Evolutionary conservation across 2,113 vertebrate species (phyloP).

Genomic region (Stercorarius parasiticus): DNA sequence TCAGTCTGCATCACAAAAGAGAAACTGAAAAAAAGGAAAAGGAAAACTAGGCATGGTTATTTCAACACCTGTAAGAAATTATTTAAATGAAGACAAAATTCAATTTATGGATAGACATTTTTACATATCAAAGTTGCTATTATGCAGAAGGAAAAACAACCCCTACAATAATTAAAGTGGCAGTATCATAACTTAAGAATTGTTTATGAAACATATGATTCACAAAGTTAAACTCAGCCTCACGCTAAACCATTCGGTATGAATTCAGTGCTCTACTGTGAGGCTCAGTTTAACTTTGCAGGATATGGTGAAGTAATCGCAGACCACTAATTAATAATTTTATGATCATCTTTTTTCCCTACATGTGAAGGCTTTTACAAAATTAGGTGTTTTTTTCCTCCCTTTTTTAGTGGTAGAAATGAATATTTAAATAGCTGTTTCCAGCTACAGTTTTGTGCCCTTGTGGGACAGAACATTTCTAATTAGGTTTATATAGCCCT

Average conservation of each 20-base stretch:
- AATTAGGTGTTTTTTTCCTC: neutral
- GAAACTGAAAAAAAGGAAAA: neutral
- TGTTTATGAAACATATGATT: neutral
- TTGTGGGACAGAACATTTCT: slow-evolving; percentile 37
- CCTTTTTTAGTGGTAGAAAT: neutral
- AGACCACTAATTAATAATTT: neutral
- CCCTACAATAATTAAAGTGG: neutral
- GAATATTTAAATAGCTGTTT: slow-evolving; percentile 61
- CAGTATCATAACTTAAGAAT: neutral
- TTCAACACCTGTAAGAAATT: neutral
- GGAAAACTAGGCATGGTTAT: neutral
- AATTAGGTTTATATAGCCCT: slow-evolving; percentile 58
- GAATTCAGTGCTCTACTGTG: neutral
- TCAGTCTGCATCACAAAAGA: neutral
- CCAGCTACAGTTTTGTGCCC: slow-evolving; percentile 35
- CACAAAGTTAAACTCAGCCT: neutral
- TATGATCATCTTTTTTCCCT: neutral
- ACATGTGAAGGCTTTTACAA: neutral
- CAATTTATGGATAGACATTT: neutral
- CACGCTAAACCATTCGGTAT: neutral
- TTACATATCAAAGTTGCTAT: neutral
- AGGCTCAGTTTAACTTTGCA: neutral
- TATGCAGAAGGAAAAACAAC: neutral
- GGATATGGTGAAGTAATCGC: neutral
- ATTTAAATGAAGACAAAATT: neutral